Evolutionary conservation across 2,113 vertebrate species (phyloP).

Genomic region (Thryonomys swinderianus): DNA sequence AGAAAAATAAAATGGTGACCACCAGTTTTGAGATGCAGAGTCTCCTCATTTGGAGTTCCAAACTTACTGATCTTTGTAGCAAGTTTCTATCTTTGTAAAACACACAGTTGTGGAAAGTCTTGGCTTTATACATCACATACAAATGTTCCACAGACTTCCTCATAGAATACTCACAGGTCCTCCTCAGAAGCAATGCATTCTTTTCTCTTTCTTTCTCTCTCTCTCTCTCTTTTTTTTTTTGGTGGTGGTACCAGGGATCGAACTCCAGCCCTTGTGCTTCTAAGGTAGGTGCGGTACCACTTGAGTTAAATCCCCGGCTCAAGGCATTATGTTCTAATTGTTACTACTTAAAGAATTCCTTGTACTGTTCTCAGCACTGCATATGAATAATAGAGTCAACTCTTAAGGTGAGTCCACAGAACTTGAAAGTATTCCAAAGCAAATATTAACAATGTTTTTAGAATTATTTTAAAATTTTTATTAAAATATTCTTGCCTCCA

Average conservation of each 20-base stretch:
- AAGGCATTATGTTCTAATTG: too few relatives aligned
- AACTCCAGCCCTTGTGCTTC: too few relatives aligned
- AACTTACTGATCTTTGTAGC: background rate
- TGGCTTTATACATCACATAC: background rate
- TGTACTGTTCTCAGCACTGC: background rate
- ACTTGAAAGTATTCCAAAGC: slow-evolving; percentile 50
- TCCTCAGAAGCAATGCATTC: background rate
- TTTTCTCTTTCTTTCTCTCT: too few relatives aligned
- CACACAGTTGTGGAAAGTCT: background rate
- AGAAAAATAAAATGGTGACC: background rate
- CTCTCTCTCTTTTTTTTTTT: too few relatives aligned
- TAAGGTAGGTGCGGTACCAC: too few relatives aligned
- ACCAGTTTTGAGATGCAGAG: background rate
- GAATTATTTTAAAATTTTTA: slow-evolving; percentile 55
- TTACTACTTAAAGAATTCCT: slow-evolving; percentile 50
- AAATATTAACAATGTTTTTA: slow-evolving; percentile 48
- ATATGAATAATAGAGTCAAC: slow-evolving; percentile 30
- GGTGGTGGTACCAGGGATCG: too few relatives aligned
- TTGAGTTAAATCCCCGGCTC: too few relatives aligned
- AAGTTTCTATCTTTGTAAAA: background rate
- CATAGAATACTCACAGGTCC: slow-evolving; percentile 42
- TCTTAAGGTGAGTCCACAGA: background rate
- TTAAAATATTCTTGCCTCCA: slow-evolving; percentile 59
- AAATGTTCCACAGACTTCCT: slow-evolving; percentile 32
- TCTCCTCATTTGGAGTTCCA: background rate